Base-by-base conservation (phyloP, 1,140 invertebrate genomes). In the Drosophila kanapiae region DNA sequence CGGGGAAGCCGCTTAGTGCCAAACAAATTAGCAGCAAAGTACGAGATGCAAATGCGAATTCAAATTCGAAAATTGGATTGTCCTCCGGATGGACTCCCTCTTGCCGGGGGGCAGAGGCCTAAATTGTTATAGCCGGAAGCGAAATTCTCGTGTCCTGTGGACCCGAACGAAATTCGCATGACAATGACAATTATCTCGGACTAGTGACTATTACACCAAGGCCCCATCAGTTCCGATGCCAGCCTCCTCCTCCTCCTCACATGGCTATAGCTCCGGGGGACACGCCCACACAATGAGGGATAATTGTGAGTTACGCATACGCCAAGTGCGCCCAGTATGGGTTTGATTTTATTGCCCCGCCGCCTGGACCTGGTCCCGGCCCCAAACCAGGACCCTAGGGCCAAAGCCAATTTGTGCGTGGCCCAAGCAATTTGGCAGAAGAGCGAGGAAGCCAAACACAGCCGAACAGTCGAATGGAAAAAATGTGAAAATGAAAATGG, bases 241-340 rank as follows among this genome's bases (percentile, higher is more conserved):
- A 56, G 37, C 49, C 49, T 16, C 31, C 45, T 54, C 29, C 43
- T 27, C 27, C 31, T 31, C 31, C 31, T 31, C 31, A 1, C 31
- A 31, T 31, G 31, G 31, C 31, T 31, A 31, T 31, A 3, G 31
- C 31, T 18, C 11, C 27, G 16, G 37, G 31, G 53, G 83, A 54
- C 67, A 86, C 84, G 58, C 83, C 83, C 83, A 88, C 80, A 77
- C 83, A 84, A 80, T 87, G 61, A 75, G 64, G 72, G 64, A 88
- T 88, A 84, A 88, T 88, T 87, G 83, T 88, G 77, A 86, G 84
- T 87, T 87, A 87, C 83, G 83, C 83, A 87, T 77, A 87, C 80
- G 84, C 76, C 84, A 78, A 78, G 75, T 88, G 80, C 9, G 63
- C 65, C 63, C 57, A 62, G 74, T 70, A 69, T 70, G 71, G 67